Evolutionary conservation across 2,113 vertebrate species (phyloP).

Genomic region (Bufo gargarizans): DNA sequence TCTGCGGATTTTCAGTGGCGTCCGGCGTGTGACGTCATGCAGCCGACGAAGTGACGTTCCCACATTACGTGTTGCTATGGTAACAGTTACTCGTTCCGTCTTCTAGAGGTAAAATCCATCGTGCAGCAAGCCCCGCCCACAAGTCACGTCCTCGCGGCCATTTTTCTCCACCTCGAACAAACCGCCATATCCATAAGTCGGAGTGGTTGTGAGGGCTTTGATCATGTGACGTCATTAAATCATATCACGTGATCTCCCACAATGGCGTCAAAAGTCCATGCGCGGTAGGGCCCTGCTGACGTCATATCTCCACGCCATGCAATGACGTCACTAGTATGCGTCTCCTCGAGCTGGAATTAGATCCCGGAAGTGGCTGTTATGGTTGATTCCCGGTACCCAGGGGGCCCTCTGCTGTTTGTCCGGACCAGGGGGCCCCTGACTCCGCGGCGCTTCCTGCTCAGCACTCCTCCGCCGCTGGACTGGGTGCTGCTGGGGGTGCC

Average conservation of each 20-base stretch:
- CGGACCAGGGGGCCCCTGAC: slow-evolving; percentile 64
- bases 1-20: slow-evolving; percentile 6
- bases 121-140: not conserved
- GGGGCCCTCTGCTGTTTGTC: slow-evolving; percentile 6
- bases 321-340: not conserved
- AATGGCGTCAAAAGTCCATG: no score
- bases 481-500: slow-evolving; percentile 59
- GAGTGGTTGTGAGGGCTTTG: no score
- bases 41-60: not conserved
- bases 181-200: not conserved
- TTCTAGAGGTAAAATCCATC: not conserved
- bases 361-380: slow-evolving; percentile 16
- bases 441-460: slow-evolving; percentile 59
- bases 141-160: not conserved
- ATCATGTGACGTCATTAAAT: no score
- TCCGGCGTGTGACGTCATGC: not conserved
- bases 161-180: not conserved
- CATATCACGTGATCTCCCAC: no score
- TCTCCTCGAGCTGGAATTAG: not conserved
- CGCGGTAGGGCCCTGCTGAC: no score
- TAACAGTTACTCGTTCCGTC: not conserved
- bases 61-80: not conserved
- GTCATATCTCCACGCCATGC: no score
- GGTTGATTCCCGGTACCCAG: not conserved
- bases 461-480: slow-evolving; percentile 53